Conservation (phyloP, 2,888 invertebrate genomes). For the Chloromyia formosa region DNA sequence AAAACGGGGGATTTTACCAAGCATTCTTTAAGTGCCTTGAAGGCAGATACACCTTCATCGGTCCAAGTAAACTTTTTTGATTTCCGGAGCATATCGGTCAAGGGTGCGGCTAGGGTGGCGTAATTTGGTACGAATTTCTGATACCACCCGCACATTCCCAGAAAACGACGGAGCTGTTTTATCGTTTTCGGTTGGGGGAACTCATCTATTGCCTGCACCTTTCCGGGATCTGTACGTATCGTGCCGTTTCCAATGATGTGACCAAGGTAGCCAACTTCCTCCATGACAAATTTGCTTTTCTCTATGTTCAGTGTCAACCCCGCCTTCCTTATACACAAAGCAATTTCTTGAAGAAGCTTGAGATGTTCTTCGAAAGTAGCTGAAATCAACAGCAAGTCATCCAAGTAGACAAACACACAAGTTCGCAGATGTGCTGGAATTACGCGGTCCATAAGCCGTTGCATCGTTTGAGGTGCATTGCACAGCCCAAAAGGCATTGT, state of each 20-base stretch:
- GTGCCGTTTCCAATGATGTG: background rate
- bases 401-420: constrained; percentile 51
- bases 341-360: constrained; percentile 51
- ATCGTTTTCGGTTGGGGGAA: constrained; percentile 41
- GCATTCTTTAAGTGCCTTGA: background rate
- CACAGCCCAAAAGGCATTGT: constrained; percentile 34
- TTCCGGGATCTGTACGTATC: constrained; percentile 37
- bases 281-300: constrained; percentile 50
- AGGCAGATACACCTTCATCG: background rate
- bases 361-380: constrained; percentile 49
- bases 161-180: constrained; percentile 35
- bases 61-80: background rate
- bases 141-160: constrained; percentile 69
- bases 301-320: constrained; percentile 50
- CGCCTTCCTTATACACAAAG: constrained; percentile 49
- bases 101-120: background rate
- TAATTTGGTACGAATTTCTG: background rate
- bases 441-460: constrained; percentile 5
- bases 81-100: background rate
- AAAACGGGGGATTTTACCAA: background rate
- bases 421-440: background rate
- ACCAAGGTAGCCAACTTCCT: constrained; percentile 37
- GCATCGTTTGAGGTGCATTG: constrained; percentile 26
- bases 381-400: constrained; percentile 54
- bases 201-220: constrained; percentile 27